Percentiles rank a stretch among this genome's conserved stretches.
Evolutionary conservation across 2,113 vertebrate species (phyloP).

Genomic region (Hymenochirus boettgeri): DNA sequence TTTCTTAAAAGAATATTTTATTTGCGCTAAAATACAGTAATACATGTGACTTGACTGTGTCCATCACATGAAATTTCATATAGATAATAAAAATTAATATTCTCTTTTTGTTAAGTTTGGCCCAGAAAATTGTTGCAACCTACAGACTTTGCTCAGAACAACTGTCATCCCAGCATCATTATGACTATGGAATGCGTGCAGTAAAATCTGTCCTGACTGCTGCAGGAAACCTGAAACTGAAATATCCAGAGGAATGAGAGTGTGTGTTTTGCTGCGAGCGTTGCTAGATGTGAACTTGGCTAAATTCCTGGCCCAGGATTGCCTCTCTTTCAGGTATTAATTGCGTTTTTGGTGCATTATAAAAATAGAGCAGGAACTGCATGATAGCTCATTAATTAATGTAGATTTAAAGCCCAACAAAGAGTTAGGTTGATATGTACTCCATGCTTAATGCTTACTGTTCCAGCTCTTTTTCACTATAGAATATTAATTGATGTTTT

Average conservation of each 20-base stretch:
- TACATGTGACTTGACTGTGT: too few relatives aligned
- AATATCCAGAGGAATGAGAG: constrained; percentile 80
- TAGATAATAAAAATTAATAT: background rate
- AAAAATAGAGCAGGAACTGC: too few relatives aligned
- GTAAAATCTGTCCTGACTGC: constrained; percentile 92
- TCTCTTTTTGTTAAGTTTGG: constrained; percentile 62
- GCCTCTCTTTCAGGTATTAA: constrained; percentile 83
- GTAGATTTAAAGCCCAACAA: too few relatives aligned
- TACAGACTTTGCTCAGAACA: constrained; percentile 90
- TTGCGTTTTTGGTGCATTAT: too few relatives aligned
- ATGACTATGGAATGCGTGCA: constrained; percentile 88
- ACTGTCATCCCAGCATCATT: constrained; percentile 88
- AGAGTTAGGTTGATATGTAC: too few relatives aligned
- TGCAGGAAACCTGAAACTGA: constrained; percentile 86
- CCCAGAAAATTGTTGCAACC: constrained; percentile 91
- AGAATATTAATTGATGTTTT: too few relatives aligned
- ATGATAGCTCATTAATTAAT: too few relatives aligned
- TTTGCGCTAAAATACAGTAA: too few relatives aligned
- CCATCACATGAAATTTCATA: too few relatives aligned
- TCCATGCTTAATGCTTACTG: too few relatives aligned
- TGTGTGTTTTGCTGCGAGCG: constrained; percentile 77
- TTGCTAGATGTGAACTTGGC: constrained; percentile 87
- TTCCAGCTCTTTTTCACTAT: too few relatives aligned
- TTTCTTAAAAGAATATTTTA: too few relatives aligned
- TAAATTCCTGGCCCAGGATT: constrained; percentile 88